These are phyloP conservation scores for Pagetopsis macropterus DNA, from an alignment of 2,797 vertebrate genomes.

Conservation along the genomic window DNA sequence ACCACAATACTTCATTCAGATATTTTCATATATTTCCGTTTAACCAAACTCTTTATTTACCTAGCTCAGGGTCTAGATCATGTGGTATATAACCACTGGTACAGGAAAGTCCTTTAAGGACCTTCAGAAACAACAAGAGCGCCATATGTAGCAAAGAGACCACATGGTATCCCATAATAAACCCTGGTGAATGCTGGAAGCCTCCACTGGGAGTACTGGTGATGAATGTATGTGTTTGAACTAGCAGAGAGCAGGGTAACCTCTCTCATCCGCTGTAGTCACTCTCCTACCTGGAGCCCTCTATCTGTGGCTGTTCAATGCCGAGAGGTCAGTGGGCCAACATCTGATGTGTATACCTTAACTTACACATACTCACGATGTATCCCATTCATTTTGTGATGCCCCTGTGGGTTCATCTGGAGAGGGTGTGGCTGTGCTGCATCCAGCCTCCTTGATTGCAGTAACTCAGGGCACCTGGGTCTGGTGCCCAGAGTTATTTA, in stretches of 20 bases:
- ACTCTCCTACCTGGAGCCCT: slow-evolving; percentile 55
- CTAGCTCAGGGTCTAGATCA: slow-evolving; percentile 12
- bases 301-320: slow-evolving; percentile 34
- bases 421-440: too few relatives aligned
- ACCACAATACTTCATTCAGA: too few relatives aligned
- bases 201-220: slow-evolving; percentile 63
- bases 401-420: too few relatives aligned
- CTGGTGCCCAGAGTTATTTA: too few relatives aligned
- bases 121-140: slow-evolving; percentile 25
- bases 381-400: slow-evolving; percentile 1
- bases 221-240: slow-evolving; percentile 71
- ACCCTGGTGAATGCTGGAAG: slow-evolving; percentile 40
- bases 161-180: slow-evolving; percentile 58
- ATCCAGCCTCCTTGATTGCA: too few relatives aligned
- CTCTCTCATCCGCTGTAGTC: slow-evolving; percentile 60
- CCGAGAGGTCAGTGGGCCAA: slow-evolving; percentile 56
- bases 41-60: too few relatives aligned
- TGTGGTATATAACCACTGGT: not conserved
- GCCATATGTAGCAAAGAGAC: slow-evolving; percentile 41
- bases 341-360: slow-evolving; percentile 8
- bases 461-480: too few relatives aligned
- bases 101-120: slow-evolving; percentile 27
- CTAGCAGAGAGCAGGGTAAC: slow-evolving; percentile 61
- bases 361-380: slow-evolving; percentile 5
- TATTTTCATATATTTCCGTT: too few relatives aligned